These are phyloP conservation scores for Pyrocoelia pectoralis DNA, from an alignment of 2,888 invertebrate species.

Conservation along the genomic window DNA sequence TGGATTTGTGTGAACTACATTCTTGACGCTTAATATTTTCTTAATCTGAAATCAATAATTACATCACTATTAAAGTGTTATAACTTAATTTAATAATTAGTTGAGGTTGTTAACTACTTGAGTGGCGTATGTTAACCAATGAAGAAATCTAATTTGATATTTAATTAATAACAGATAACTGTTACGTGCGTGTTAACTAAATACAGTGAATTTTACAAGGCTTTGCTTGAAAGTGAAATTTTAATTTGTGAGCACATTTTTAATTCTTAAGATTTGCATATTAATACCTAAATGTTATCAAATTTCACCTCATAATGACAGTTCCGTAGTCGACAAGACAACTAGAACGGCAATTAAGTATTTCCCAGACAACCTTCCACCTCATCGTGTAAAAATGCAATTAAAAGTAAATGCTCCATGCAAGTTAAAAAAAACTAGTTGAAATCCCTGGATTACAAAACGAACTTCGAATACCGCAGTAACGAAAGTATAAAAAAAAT, in stretches of 20 bases:
- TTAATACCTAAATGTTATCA: too few species aligned
- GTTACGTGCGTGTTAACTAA: neutral
- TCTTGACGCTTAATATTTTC: constrained; percentile 13
- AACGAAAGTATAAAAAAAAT: too few species aligned
- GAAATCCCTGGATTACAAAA: too few species aligned
- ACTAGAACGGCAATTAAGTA: too few species aligned
- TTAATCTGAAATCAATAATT: constrained; percentile 17
- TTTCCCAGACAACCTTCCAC: too few species aligned
- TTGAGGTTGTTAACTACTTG: neutral
- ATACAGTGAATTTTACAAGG: neutral
- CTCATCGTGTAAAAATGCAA: too few species aligned
- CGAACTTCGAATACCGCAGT: too few species aligned
- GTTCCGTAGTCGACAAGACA: too few species aligned
- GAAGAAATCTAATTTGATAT: neutral
- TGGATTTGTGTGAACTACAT: constrained; percentile 23
- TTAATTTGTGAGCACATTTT: neutral
- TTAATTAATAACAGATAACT: neutral
- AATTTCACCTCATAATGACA: too few species aligned
- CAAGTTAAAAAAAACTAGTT: too few species aligned
- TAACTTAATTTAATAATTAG: constrained; percentile 1
- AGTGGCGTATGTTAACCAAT: neutral
- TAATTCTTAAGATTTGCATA: too few species aligned
- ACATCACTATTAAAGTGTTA: neutral
- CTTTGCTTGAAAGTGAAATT: neutral
- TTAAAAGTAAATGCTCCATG: too few species aligned